These are phyloP conservation scores for Callimico goeldii DNA, from an alignment of 2,797 vertebrate genomes.

Conservation along the genomic window DNA sequence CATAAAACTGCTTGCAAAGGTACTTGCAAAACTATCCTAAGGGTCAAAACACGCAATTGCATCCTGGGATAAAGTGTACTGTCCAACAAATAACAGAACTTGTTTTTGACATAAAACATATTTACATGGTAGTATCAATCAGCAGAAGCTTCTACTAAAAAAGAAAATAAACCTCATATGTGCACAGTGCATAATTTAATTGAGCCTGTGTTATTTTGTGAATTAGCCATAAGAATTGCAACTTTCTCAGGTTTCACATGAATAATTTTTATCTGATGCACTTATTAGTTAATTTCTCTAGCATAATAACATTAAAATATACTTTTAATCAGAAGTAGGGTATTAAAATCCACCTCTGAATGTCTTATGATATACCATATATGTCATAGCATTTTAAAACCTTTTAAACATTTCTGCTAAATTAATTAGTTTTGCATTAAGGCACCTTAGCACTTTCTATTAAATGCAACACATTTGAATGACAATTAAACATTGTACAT, in stretches of 20 bases:
- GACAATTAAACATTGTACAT: slow-evolving; percentile 85
- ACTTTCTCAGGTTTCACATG: slow-evolving; percentile 82
- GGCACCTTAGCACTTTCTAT: slow-evolving; percentile 83
- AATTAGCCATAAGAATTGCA: slow-evolving; percentile 74
- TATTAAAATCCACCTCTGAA: slow-evolving; percentile 85
- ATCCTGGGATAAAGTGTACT: slow-evolving; percentile 68
- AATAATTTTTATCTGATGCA: slow-evolving; percentile 82
- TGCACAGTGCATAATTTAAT: slow-evolving; percentile 69
- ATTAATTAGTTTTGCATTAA: slow-evolving; percentile 88
- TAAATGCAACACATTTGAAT: slow-evolving; percentile 86
- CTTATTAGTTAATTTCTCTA: slow-evolving; percentile 84
- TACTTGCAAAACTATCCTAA: slow-evolving; percentile 75
- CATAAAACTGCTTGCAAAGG: slow-evolving; percentile 79
- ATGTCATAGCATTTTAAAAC: slow-evolving; percentile 87
- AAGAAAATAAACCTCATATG: slow-evolving; percentile 58
- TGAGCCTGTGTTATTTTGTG: slow-evolving; percentile 68
- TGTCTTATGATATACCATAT: slow-evolving; percentile 84
- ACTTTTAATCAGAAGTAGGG: slow-evolving; percentile 85
- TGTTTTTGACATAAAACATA: slow-evolving; percentile 63
- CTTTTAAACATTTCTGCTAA: slow-evolving; percentile 88
- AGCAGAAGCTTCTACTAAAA: background rate
- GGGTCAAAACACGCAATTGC: slow-evolving; percentile 73
- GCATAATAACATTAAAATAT: slow-evolving; percentile 86
- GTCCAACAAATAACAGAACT: slow-evolving; percentile 72
- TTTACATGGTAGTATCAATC: slow-evolving; percentile 31